Base-by-base conservation (phyloP, 1,140 invertebrate genomes). In the Parasteatoda tepidariorum region DNA sequence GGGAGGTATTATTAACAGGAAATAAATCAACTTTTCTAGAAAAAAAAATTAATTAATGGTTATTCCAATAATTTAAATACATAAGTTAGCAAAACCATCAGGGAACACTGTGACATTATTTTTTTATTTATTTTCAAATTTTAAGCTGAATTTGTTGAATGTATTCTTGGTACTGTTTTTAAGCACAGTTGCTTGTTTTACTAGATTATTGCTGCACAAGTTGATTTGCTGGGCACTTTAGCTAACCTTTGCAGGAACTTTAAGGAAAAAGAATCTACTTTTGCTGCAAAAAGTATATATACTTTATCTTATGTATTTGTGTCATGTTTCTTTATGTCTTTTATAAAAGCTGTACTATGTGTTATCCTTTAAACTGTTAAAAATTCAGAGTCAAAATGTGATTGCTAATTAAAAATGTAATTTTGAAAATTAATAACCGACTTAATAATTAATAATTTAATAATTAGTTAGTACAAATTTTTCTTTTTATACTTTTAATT, bases 241-340 rank as follows among this genome's bases (percentile, higher is more conserved):
- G 68, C 83, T 13, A 87, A 87, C 34, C 55, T 84, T 48, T 81
- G 86, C 54, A 73, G 73, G 18, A 84, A 83, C 30, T 84, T 70
- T 48, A 85, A 85, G 62, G 76, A 78, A 68, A 84, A 75, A n/a
- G 62, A 84, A 71, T 61, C 78, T 48, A n/a, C 30, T 66, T 67
- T 88, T 64, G 90, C 90, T 86, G 90, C 90, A 31, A 91, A 90
- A 86, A 85, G 90, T 91, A 87, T 81, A 22, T 81, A 24, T 48
- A n/a, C 9, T n/a, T 6, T 22, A n/a, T n/a, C 11, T 48, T 48
- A 13, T 48, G 18, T 13, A 48, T 48, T 48, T 2, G 2, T 18
- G 11, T 48, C 18, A 13, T 48, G 18, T 9, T 48, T 13, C 11
- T 18, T 48, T 48, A 0, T 13, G 18, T 48, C 18, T 48, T 48